phyloP scores from a whole-genome alignment of 2,113 vertebrate genomes.

The Hippocampus mohnikei region DNA sequence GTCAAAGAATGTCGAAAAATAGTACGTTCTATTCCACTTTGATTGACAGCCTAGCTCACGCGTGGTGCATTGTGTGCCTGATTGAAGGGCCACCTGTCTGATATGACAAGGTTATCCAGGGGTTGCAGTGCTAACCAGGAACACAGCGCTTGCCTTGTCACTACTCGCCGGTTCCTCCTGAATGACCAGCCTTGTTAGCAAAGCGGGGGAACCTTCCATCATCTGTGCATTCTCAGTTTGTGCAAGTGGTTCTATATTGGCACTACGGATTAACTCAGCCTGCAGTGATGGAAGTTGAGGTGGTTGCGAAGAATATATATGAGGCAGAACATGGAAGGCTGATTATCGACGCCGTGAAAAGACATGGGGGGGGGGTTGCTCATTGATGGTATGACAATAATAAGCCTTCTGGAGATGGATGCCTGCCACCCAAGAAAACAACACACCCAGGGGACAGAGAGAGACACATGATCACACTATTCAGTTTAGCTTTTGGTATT shows the following conservation, averaged over 20 bases:
- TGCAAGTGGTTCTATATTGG: slow-evolving; percentile 38
- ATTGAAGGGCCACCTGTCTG: slow-evolving; percentile 55
- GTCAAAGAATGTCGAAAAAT: no score
- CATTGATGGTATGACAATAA: slow-evolving; percentile 57
- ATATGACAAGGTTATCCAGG: slow-evolving; percentile 58
- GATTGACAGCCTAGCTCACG: slow-evolving; percentile 52
- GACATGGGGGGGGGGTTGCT: slow-evolving; percentile 40
- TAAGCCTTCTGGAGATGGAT: slow-evolving; percentile 38
- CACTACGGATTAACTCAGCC: slow-evolving; percentile 56
- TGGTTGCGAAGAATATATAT: slow-evolving; percentile 49
- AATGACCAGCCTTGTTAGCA: no score
- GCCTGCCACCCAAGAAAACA: slow-evolving; percentile 39
- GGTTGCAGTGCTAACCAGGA: slow-evolving; percentile 58
- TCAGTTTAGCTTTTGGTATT: slow-evolving; percentile 51
- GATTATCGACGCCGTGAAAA: slow-evolving; percentile 39
- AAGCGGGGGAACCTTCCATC: slow-evolving; percentile 14
- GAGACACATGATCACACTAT: slow-evolving; percentile 39
- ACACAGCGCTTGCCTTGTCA: slow-evolving; percentile 30
- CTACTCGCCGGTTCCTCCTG: slow-evolving; percentile 60
- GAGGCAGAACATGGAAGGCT: slow-evolving; percentile 50
- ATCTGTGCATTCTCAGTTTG: slow-evolving; percentile 31
- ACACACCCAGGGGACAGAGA: slow-evolving; percentile 14
- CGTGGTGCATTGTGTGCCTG: slow-evolving; percentile 40
- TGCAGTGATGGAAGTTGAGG: slow-evolving; percentile 50
- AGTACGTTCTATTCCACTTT: not conserved